phyloP scores from a whole-genome alignment of 2,888 invertebrate genomes.

The Drosophila acutilabella region DNA sequence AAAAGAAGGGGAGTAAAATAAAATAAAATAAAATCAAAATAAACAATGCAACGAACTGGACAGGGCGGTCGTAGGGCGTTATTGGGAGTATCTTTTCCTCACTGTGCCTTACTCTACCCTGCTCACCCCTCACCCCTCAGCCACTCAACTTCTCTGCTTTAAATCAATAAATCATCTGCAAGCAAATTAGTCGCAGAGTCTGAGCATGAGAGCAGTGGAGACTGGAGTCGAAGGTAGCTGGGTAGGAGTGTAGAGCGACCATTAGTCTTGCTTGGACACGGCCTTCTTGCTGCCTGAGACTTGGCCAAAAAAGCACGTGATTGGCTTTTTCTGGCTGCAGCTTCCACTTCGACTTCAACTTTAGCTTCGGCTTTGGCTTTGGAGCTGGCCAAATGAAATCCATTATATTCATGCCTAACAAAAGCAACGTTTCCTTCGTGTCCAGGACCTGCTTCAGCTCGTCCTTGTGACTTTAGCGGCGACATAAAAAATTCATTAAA shows the following conservation, averaged over 20 bases:
- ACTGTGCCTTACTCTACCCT: too few relatives aligned
- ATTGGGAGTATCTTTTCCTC: conserved; percentile 9
- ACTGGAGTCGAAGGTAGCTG: not conserved
- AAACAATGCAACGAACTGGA: conserved; percentile 56
- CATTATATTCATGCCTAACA: conserved; percentile 74
- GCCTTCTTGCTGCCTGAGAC: conserved; percentile 23
- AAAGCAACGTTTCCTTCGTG: conserved; percentile 33
- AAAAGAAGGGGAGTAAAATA: conserved; percentile 7
- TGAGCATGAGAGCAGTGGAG: conserved; percentile 10
- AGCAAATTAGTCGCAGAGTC: conserved; percentile 72
- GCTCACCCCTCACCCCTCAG: too few relatives aligned
- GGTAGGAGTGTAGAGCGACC: conserved; percentile 40
- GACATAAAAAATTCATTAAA: conserved; percentile 85
- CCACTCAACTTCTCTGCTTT: conserved; percentile 36
- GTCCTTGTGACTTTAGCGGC: conserved; percentile 50
- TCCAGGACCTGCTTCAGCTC: not conserved
- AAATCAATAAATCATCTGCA: conserved; percentile 82
- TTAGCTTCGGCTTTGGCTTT: not conserved
- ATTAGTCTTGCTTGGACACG: conserved; percentile 76
- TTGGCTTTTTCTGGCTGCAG: conserved; percentile 60
- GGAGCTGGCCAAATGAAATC: conserved; percentile 50
- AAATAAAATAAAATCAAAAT: conserved; percentile 63
- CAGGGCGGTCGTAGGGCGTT: not conserved
- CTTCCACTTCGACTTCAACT: not conserved
- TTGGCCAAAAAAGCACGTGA: conserved; percentile 63